Percentiles rank a stretch among this genome's conserved stretches.
Evolutionary conservation across 2,113 vertebrate genomes (phyloP).

Genomic region (Peromyscus leucopus): DNA sequence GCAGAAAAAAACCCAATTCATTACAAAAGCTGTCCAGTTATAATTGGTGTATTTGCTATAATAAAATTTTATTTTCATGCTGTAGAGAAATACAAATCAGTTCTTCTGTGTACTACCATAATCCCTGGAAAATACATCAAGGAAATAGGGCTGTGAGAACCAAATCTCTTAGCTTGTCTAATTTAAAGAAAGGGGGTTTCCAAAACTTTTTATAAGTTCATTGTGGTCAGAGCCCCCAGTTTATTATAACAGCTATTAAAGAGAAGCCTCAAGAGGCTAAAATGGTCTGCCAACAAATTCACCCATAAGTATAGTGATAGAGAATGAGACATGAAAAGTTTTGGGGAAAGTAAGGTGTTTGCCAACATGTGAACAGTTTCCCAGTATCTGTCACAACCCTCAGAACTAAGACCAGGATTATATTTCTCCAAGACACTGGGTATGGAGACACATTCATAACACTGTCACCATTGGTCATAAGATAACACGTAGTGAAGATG

Average conservation of each 20-base stretch:
- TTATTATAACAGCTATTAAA: background rate
- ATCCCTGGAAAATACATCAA: background rate
- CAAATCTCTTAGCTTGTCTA: background rate
- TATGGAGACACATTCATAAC: too few relatives aligned
- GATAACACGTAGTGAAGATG: background rate
- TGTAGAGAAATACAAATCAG: background rate
- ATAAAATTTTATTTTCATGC: background rate
- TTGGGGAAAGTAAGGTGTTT: background rate
- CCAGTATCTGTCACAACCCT: too few relatives aligned
- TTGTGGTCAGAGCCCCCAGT: background rate
- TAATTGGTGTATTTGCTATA: background rate
- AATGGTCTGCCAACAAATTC: background rate
- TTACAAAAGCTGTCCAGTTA: background rate
- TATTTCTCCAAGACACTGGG: background rate
- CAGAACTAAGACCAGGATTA: background rate
- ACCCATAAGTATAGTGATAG: background rate
- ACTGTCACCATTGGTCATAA: background rate
- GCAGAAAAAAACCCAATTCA: background rate
- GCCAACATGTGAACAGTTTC: background rate
- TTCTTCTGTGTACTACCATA: background rate
- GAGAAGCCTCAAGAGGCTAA: background rate
- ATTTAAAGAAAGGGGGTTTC: background rate
- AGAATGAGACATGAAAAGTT: background rate
- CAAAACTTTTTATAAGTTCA: background rate
- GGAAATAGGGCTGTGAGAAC: background rate